phyloP scores from a whole-genome alignment of 1,140 invertebrate genomes.

The Caenorhabditis tropicalis region DNA sequence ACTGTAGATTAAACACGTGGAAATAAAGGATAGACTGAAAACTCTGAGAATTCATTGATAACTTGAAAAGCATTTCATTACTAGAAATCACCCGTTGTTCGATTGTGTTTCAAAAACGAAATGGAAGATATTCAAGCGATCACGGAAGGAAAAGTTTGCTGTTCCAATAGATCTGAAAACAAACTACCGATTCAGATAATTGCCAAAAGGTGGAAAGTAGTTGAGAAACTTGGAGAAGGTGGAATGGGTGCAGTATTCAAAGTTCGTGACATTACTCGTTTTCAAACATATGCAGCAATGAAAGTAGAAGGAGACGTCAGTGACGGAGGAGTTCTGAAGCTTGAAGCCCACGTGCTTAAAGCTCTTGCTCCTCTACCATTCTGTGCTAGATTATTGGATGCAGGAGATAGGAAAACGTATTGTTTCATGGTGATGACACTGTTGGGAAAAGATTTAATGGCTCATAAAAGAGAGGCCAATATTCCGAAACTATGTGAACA shows the following conservation, averaged over 20 bases:
- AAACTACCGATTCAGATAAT: not conserved
- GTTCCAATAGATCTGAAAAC: not conserved
- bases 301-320: conserved; percentile 61
- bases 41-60: no score
- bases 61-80: not conserved
- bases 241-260: conserved; percentile 61
- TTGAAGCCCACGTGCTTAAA: conserved; percentile 60
- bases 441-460: conserved; percentile 62
- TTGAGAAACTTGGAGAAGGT: conserved; percentile 54
- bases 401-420: conserved; percentile 1
- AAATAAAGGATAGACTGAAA: no score
- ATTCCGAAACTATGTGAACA: conserved; percentile 48
- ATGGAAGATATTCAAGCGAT: conserved; percentile 6
- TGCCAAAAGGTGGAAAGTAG: conserved; percentile 48
- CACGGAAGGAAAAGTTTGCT: not conserved
- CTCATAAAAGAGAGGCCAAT: conserved; percentile 56
- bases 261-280: conserved; percentile 52
- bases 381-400: not conserved
- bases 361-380: not conserved
- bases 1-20: no score
- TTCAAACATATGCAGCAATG: conserved; percentile 51
- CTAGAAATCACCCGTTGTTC: no score
- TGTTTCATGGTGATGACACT: conserved; percentile 63
- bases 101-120: not conserved
- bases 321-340: conserved; percentile 63